phyloP scores from a whole-genome alignment of 2,797 vertebrate species.

The Lagothrix lagotricha region DNA sequence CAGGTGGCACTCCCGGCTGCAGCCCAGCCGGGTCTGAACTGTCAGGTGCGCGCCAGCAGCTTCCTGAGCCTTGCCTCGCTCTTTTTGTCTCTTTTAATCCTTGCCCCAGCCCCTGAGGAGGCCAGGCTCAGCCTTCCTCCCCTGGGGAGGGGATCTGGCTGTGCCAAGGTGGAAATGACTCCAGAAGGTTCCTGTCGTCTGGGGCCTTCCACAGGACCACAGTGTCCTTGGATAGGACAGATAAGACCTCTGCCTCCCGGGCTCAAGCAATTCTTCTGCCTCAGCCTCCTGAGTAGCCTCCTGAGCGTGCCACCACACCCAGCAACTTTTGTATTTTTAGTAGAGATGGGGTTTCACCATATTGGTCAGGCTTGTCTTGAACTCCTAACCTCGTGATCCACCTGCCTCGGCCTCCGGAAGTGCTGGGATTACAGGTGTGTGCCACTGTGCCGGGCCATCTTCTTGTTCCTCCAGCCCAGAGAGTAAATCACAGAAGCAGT shows the following conservation, averaged over 20 bases:
- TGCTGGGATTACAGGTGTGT: too few relatives aligned
- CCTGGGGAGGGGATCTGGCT: background rate
- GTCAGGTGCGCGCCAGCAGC: background rate
- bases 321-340: too few relatives aligned
- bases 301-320: too few relatives aligned
- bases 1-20: background rate
- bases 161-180: background rate
- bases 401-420: too few relatives aligned
- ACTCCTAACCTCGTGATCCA: too few relatives aligned
- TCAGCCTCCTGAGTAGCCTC: too few relatives aligned
- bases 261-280: too few relatives aligned
- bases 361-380: too few relatives aligned
- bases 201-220: slow-evolving; percentile 27
- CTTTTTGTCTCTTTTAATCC: background rate
- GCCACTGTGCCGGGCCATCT: too few relatives aligned
- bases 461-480: too few relatives aligned
- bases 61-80: background rate
- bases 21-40: background rate
- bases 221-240: background rate
- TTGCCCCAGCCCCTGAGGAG: background rate
- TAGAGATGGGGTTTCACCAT: too few relatives aligned
- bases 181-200: background rate
- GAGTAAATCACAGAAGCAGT: too few relatives aligned
- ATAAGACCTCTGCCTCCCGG: background rate
- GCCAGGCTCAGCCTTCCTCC: background rate